Evolutionary conservation across 2,888 invertebrate genomes (phyloP), one percentile per base, ranked within the genome.

Genomic region (Cephus sareptanus): DNA sequence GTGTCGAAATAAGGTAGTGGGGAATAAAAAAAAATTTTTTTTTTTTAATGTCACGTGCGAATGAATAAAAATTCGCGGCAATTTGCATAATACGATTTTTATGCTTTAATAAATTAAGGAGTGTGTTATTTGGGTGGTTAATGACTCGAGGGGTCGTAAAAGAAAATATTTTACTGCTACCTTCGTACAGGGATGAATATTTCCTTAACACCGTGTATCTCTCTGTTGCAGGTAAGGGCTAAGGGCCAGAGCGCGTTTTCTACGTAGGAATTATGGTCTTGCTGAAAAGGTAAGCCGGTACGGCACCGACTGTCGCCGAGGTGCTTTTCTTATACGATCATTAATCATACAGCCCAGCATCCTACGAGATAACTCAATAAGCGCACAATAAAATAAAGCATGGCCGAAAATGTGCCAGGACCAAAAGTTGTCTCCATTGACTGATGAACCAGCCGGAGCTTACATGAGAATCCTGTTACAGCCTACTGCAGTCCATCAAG

Each of bases 311-410:
- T 13, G 74, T 37, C 12, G 34, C 35, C 15, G 9, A 11, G 3
- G 74, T 34, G 74, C 35, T 56, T 23, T 74, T 74, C 73, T 78
- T 11, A 75, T 75, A 69, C 23, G 68, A 69, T 56, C 76, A 78
- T 78, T 78, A 78, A 78, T 78, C 78, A 78, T 31, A 30, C 12
- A 34, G 37, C 35, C 37, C 56, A 56, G 23, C 56, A 15, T 15
- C 73, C 71, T n/a, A 30, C 15, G 68, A 69, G 74, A 73, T 78
- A 78, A 78, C 78, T 78, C 78, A 78, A 78, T 78, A 73, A 78
- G 69, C 74, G 9, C 71, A 71, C 12, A 37, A 74, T 74, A 74
- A 34, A 34, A 74, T 74, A 33, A 71, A 34, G 31, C 56, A 15
- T 30, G 34, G 35, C 74, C 15, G 35, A 74, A 74, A 33, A 71